These are phyloP conservation scores for Apamea sordens DNA, from an alignment of 2,888 invertebrate species.

Conservation along the genomic window DNA sequence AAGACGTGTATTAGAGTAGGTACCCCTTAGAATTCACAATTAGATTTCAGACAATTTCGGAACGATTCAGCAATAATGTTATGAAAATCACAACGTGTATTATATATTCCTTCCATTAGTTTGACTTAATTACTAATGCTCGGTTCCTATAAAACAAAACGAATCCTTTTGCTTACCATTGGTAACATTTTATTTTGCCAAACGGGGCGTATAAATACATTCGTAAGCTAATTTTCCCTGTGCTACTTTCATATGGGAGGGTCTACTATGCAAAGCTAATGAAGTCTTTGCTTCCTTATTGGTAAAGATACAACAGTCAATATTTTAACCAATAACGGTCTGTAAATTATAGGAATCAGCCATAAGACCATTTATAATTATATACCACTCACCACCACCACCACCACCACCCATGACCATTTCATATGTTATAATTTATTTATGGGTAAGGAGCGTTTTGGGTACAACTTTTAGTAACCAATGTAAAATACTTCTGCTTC, in stretches of 20 bases:
- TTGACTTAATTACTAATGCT: constrained; percentile 8
- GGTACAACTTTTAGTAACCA: neutral
- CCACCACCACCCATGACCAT: no score
- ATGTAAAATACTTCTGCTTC: neutral
- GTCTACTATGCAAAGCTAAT: neutral
- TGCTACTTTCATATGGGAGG: neutral
- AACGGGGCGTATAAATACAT: neutral
- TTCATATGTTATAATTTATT: constrained; percentile 3
- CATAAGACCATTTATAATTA: no score
- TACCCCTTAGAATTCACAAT: constrained; percentile 32
- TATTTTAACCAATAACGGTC: no score
- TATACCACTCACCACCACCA: no score
- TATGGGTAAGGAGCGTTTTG: neutral
- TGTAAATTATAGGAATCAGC: no score
- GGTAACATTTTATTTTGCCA: neutral
- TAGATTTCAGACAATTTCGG: constrained; percentile 17
- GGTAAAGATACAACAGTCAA: no score
- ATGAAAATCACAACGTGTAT: neutral
- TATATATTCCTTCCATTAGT: neutral
- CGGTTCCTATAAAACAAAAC: neutral
- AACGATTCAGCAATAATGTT: constrained; percentile 4
- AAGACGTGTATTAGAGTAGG: constrained; percentile 5
- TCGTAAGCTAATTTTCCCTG: neutral
- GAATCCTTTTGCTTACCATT: neutral
- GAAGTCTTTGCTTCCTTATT: neutral